These are phyloP conservation scores for Chromis chromis DNA, from an alignment of 2,797 vertebrate species.

Conservation along the genomic window DNA sequence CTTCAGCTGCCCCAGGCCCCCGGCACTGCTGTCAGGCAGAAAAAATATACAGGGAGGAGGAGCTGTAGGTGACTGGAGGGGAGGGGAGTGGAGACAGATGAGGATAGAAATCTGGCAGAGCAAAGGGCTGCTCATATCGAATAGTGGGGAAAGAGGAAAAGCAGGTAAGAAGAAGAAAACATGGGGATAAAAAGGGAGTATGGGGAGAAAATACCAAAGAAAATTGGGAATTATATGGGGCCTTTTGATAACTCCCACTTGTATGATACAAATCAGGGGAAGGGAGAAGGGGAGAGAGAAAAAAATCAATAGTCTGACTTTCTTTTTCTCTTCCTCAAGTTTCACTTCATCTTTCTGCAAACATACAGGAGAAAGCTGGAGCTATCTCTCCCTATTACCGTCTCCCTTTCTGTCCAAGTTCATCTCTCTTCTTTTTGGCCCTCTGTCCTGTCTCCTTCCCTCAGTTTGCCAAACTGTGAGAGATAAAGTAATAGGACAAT, in stretches of 20 bases:
- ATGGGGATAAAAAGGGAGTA: constrained; percentile 1
- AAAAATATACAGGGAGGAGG: constrained; percentile 59
- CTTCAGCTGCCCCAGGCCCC: constrained; percentile 74
- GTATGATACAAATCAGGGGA: constrained; percentile 60
- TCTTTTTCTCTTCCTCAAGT: constrained; percentile 46
- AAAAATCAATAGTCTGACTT: constrained; percentile 59
- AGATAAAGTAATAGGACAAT: constrained; percentile 51
- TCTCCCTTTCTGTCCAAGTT: constrained; percentile 13
- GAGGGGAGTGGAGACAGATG: constrained; percentile 58
- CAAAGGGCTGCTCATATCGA: constrained; percentile 43
- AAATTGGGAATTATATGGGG: constrained; percentile 26
- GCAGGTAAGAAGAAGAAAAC: not conserved
- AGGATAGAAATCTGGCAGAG: constrained; percentile 57
- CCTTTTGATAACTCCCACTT: constrained; percentile 66
- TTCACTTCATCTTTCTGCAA: constrained; percentile 38
- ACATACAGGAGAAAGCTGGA: constrained; percentile 4
- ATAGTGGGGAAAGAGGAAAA: constrained; percentile 13
- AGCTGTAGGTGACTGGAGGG: constrained; percentile 46
- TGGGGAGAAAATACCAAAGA: constrained; percentile 19
- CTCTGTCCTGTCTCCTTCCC: constrained; percentile 16
- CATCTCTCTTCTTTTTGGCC: constrained; percentile 26
- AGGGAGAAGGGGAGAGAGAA: constrained; percentile 27
- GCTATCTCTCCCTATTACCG: not conserved
- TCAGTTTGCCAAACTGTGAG: constrained; percentile 31
- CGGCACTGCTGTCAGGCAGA: constrained; percentile 67